Evolutionary conservation across 2,113 vertebrate species (phyloP).

Genomic region (Etia nguti): DNA sequence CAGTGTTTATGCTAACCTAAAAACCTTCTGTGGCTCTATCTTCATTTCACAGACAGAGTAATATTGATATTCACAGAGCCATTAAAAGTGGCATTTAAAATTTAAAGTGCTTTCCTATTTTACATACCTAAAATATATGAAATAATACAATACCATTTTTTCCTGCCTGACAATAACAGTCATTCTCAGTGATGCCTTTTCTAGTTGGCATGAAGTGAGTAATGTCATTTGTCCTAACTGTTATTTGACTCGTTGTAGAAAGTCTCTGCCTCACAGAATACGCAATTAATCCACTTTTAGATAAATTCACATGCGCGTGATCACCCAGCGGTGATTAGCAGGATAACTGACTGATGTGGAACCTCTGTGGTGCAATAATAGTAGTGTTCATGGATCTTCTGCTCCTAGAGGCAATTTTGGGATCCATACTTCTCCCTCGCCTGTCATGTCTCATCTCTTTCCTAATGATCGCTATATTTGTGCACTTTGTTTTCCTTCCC

Average conservation of each 20-base stretch:
- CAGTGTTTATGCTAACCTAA: background rate
- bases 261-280: background rate
- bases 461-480: background rate
- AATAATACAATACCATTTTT: background rate
- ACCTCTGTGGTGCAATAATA: background rate
- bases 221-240: background rate
- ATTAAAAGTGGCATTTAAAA: background rate
- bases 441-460: background rate
- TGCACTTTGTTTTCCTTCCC: background rate
- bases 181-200: background rate
- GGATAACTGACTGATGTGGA: background rate
- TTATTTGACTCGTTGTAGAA: background rate
- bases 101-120: background rate
- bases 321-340: background rate
- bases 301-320: background rate
- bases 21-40: background rate
- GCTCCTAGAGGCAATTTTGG: background rate
- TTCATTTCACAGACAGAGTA: background rate
- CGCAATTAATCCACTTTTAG: background rate
- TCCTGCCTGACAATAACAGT: background rate
- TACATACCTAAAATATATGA: background rate
- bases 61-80: background rate
- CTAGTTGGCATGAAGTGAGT: background rate
- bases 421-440: background rate
- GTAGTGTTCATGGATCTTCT: constrained; percentile 9